phyloP scores from a whole-genome alignment of 2,888 invertebrate genomes.

The Lasioglossum calceatum region DNA sequence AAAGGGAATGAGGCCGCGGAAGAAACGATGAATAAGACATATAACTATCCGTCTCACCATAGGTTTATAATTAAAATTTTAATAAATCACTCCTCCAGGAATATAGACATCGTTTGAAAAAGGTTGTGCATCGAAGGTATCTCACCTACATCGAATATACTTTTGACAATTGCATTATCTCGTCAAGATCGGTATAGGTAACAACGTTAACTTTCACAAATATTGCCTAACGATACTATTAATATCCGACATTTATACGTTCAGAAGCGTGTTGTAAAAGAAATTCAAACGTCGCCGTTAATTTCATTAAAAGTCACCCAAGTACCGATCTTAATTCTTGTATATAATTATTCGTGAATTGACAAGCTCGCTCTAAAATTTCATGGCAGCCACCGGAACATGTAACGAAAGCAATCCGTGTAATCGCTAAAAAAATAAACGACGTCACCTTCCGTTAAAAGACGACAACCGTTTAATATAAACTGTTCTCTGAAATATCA shows the following conservation, averaged over 20 bases:
- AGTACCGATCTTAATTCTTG: slow-evolving; percentile 46
- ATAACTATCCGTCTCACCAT: slow-evolving; percentile 30
- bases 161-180: slow-evolving; percentile 33
- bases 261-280: slow-evolving; percentile 54
- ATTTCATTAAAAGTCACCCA: slow-evolving; percentile 54
- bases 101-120: slow-evolving; percentile 34
- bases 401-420: slow-evolving; percentile 71
- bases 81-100: slow-evolving; percentile 26
- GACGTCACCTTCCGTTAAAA: slow-evolving; percentile 69
- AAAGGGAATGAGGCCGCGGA: slow-evolving; percentile 22
- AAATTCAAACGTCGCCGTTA: slow-evolving; percentile 42
- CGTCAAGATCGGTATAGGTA: slow-evolving; percentile 38
- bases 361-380: slow-evolving; percentile 63
- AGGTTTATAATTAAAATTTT: slow-evolving; percentile 26
- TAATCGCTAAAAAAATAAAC: slow-evolving; percentile 78
- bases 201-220: slow-evolving; percentile 55
- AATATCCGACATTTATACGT: slow-evolving; percentile 61
- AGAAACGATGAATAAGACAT: slow-evolving; percentile 50
- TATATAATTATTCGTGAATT: slow-evolving; percentile 59
- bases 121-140: slow-evolving; percentile 22
- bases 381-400: slow-evolving; percentile 83
- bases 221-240: slow-evolving; percentile 57
- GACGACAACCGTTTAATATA: slow-evolving; percentile 62
- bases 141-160: slow-evolving; percentile 20
- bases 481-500: slow-evolving; percentile 65